Evolutionary conservation across 2,797 vertebrate species (phyloP).

Genomic region (Stomatorhinus walkeri): DNA sequence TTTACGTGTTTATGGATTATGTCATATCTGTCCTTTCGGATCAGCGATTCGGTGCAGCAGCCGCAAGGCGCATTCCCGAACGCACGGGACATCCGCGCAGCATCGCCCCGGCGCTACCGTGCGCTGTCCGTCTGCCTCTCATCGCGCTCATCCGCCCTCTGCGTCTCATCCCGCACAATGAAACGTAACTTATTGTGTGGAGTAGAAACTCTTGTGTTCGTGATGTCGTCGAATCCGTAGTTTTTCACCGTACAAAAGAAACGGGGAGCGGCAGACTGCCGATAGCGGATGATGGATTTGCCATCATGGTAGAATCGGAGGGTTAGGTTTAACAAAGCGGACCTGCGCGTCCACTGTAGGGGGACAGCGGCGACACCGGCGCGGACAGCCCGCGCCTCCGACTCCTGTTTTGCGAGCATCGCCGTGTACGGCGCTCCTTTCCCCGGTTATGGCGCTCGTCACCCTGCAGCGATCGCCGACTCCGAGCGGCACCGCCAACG

Average conservation of each 20-base stretch:
- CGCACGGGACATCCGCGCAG: neutral
- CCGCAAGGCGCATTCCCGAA: neutral
- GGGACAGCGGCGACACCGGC: neutral
- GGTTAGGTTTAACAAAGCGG: neutral
- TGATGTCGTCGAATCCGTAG: neutral
- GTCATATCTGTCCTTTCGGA: neutral
- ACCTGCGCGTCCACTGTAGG: neutral
- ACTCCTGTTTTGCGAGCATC: neutral
- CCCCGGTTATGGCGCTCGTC: slow-evolving; percentile 76
- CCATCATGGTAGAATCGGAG: neutral
- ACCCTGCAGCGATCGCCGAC: slow-evolving; percentile 92
- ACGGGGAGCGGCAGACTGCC: neutral
- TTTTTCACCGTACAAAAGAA: neutral
- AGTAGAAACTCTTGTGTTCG: neutral
- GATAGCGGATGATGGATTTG: slow-evolving; percentile 8
- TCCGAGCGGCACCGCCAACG: slow-evolving; percentile 68
- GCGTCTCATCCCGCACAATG: neutral
- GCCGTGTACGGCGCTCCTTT: neutral
- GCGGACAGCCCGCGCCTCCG: neutral
- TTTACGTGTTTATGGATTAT: neutral
- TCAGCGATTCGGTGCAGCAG: neutral
- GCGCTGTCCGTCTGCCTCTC: neutral
- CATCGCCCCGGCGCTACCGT: neutral
- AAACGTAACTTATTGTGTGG: neutral
- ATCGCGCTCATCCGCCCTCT: neutral